Evolutionary conservation across 1,140 invertebrate species (phyloP).

Genomic region (Phthorimaea operculella): DNA sequence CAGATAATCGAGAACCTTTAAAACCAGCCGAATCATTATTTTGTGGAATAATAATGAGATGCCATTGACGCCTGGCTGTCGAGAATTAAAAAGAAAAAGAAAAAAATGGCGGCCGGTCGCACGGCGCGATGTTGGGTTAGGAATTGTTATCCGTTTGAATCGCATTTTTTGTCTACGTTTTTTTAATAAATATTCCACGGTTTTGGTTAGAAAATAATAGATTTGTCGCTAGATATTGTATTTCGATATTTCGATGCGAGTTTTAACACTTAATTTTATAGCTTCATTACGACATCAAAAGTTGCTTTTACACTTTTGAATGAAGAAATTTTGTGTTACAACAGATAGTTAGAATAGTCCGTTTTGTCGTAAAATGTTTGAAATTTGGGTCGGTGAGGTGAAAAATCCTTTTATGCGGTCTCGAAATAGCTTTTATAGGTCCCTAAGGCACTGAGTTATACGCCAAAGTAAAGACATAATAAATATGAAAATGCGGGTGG

Average conservation of each 20-base stretch:
- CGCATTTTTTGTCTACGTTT: background rate
- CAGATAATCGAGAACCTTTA: constrained; percentile 32
- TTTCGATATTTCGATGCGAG: background rate
- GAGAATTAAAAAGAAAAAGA: constrained; percentile 18
- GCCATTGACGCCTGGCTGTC: constrained; percentile 28
- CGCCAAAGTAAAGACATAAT: too few species aligned
- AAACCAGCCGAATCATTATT: constrained; percentile 39
- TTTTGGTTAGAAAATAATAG: background rate
- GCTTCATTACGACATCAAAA: background rate
- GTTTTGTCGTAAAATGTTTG: background rate
- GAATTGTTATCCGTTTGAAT: background rate
- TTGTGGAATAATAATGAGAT: constrained; percentile 43
- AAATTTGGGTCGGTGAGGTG: background rate
- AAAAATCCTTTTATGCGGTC: constrained; percentile 1
- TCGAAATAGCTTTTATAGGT: constrained; percentile 2
- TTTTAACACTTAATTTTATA: constrained; percentile 1
- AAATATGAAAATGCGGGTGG: too few species aligned
- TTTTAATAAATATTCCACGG: background rate
- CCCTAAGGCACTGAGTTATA: background rate
- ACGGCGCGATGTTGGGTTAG: background rate
- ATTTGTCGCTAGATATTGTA: background rate
- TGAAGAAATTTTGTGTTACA: constrained; percentile 1
- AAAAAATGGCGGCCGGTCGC: background rate
- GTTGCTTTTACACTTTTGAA: background rate
- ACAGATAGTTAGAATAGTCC: background rate